A percentile compares a stretch with the other conserved stretches of the same genome.
Conservation (phyloP, 2,113 vertebrate species). For the Panthera leo region DNA sequence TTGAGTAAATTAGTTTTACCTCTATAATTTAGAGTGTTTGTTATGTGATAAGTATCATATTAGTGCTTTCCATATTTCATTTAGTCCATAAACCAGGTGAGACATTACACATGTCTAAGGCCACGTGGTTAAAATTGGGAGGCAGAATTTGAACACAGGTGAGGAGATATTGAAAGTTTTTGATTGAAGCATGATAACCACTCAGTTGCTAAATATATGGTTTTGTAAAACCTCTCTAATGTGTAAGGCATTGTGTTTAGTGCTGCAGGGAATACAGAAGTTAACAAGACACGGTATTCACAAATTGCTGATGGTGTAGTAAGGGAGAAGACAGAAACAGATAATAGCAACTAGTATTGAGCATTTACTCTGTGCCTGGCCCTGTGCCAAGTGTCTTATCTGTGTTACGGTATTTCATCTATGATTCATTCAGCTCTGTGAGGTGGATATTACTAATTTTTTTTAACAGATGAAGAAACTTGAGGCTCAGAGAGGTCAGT, state of each 20-base stretch:
- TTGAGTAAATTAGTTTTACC: slow-evolving; percentile 38
- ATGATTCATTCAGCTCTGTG: background rate
- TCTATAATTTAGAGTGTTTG: background rate
- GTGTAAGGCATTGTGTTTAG: background rate
- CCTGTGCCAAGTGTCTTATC: background rate
- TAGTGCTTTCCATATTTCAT: background rate
- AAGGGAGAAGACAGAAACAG: background rate
- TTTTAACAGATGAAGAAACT: slow-evolving; percentile 30
- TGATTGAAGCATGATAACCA: background rate
- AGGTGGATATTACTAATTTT: background rate
- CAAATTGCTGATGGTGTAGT: background rate
- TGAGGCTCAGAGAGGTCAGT: background rate
- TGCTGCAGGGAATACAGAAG: background rate
- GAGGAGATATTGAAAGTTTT: background rate
- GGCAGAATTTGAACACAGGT: background rate
- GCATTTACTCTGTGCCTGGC: background rate
- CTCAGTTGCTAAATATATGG: slow-evolving; percentile 13
- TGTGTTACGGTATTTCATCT: background rate
- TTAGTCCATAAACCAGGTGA: slow-evolving; percentile 26
- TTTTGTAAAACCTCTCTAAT: slow-evolving; percentile 9
- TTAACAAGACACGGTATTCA: background rate
- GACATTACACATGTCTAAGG: background rate
- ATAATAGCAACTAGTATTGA: background rate
- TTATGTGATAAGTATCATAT: background rate
- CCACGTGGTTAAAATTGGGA: slow-evolving; percentile 40